These are phyloP conservation scores for Alethe castanea DNA, from an alignment of 2,113 vertebrate species.

Conservation along the genomic window DNA sequence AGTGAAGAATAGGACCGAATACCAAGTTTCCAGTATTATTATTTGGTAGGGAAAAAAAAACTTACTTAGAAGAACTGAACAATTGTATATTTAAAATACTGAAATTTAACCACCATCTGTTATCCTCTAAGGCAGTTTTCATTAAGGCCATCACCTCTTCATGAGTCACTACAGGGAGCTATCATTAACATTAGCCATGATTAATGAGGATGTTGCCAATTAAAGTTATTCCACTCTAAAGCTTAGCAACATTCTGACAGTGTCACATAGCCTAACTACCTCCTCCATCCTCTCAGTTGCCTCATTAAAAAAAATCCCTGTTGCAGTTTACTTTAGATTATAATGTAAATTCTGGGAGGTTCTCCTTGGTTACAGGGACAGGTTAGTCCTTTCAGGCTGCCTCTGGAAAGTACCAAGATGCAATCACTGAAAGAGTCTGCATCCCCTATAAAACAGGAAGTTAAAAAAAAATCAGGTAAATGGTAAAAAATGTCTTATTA, in stretches of 20 bases:
- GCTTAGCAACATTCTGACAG: constrained; percentile 53
- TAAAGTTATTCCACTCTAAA: constrained; percentile 63
- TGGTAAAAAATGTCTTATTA: background rate
- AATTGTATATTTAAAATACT: constrained; percentile 36
- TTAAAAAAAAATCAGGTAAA: background rate
- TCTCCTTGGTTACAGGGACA: background rate
- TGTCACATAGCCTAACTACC: constrained; percentile 32
- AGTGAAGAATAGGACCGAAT: background rate
- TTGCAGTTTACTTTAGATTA: constrained; percentile 29
- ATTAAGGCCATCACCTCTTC: constrained; percentile 66
- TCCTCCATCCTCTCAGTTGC: constrained; percentile 11
- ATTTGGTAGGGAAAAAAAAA: background rate
- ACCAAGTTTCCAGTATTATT: background rate
- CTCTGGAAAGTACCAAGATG: background rate
- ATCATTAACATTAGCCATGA: constrained; percentile 70
- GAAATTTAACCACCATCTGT: constrained; percentile 59
- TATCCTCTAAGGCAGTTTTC: constrained; percentile 60
- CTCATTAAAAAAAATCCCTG: constrained; percentile 32
- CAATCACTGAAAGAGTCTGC: background rate
- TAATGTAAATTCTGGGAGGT: background rate
- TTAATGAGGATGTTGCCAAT: constrained; percentile 66
- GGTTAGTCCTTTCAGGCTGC: background rate
- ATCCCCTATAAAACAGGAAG: rapidly evolving
- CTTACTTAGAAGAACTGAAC: background rate
- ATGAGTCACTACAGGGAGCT: constrained; percentile 61